Percentiles rank a stretch among this genome's conserved stretches.
These are phyloP conservation scores for Epinotia bilunana DNA, from an alignment of 2,888 invertebrate genomes.

Conservation along the genomic window DNA sequence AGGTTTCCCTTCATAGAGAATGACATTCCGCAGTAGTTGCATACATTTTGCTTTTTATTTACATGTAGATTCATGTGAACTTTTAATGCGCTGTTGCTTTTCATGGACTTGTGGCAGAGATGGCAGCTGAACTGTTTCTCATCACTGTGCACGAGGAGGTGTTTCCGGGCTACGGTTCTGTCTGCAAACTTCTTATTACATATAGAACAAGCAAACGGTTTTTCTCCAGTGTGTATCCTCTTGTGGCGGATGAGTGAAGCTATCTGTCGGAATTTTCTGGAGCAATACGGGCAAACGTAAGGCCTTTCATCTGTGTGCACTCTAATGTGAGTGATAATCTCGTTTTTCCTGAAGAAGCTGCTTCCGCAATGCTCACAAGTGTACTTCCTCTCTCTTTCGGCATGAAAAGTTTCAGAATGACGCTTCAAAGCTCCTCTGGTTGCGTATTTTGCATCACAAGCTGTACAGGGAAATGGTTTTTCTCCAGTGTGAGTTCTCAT, in stretches of 20 bases:
- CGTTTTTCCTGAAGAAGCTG: slow-evolving; percentile 71
- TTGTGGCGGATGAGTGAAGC: slow-evolving; percentile 75
- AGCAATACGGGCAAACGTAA: slow-evolving; percentile 70
- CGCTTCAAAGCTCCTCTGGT: slow-evolving; percentile 70
- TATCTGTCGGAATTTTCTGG: slow-evolving; percentile 68
- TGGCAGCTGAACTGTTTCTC: slow-evolving; percentile 83
- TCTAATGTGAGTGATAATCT: slow-evolving; percentile 73
- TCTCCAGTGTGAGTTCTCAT: slow-evolving; percentile 77
- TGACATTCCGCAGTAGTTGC: slow-evolving; percentile 75
- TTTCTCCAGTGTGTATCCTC: slow-evolving; percentile 75
- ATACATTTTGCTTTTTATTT: slow-evolving; percentile 73
- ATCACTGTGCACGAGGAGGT: slow-evolving; percentile 72
- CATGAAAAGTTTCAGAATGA: slow-evolving; percentile 67
- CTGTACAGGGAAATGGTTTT: slow-evolving; percentile 68
- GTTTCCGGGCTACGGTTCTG: slow-evolving; percentile 66
- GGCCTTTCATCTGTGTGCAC: slow-evolving; percentile 75
- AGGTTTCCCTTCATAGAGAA: slow-evolving; percentile 84
- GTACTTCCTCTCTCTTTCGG: slow-evolving; percentile 66
- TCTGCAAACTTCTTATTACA: slow-evolving; percentile 73
- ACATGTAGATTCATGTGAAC: slow-evolving; percentile 76
- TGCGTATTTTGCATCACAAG: slow-evolving; percentile 64
- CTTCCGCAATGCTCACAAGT: slow-evolving; percentile 78
- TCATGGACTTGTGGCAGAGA: slow-evolving; percentile 80
- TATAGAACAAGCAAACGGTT: slow-evolving; percentile 68
- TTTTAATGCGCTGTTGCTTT: slow-evolving; percentile 79